Conservation (phyloP, 2,113 vertebrate species). For the Leptosomus discolor region DNA sequence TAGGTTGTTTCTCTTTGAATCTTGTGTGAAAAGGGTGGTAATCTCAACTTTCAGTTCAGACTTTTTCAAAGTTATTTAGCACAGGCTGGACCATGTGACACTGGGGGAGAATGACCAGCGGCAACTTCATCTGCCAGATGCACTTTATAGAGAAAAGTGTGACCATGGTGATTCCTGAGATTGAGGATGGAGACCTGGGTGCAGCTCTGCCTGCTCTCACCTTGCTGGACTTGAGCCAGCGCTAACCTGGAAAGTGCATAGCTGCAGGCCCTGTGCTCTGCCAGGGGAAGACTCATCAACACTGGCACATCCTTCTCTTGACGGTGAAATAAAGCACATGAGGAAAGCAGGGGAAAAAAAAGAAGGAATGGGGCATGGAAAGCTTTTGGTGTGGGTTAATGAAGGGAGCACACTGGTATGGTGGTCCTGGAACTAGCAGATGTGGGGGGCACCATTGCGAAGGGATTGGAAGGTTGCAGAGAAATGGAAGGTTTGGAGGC, state of each 20-base stretch:
- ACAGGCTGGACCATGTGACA: not conserved
- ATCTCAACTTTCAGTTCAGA: not conserved
- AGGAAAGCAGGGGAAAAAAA: not conserved
- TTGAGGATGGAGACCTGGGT: accelerated
- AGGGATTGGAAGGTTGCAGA: not conserved
- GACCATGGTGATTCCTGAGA: not conserved
- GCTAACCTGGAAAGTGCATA: accelerated
- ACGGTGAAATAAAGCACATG: not conserved
- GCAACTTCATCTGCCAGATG: not conserved
- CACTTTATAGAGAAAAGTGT: not conserved
- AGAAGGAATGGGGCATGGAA: not conserved
- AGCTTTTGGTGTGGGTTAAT: not conserved
- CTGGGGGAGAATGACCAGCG: not conserved
- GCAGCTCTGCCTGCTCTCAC: not conserved
- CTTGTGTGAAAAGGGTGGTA: too few species aligned
- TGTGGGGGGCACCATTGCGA: not conserved
- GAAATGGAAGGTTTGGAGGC: not conserved
- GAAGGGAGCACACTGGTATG: accelerated
- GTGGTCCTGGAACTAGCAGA: not conserved
- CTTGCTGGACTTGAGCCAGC: not conserved
- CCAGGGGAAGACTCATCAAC: too few species aligned
- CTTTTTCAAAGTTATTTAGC: not conserved
- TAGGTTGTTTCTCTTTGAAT: not conserved
- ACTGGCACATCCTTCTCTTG: not conserved
- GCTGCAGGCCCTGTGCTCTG: not conserved